Evolutionary conservation across 2,113 vertebrate species (phyloP), one percentile per base, ranked within the genome.

Genomic region (Tenebrosternarchus preto): DNA sequence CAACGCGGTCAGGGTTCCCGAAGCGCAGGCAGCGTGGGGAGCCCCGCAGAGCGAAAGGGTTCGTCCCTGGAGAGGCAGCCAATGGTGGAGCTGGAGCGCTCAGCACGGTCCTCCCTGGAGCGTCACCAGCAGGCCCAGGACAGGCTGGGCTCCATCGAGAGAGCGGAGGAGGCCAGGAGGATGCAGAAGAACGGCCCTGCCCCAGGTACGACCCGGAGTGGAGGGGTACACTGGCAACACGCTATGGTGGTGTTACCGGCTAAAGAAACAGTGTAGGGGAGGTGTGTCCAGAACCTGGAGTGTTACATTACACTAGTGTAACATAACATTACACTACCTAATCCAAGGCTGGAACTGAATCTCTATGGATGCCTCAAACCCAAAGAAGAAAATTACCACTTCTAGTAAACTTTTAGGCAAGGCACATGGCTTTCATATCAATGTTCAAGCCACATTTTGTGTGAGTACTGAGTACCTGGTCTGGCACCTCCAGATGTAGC

Each of bases 1-100:
- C 91, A 94, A 89, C 96, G 95, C 69, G 91, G 96, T 82, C 96
- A 95, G 61, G 90, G 92, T 90, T 88, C 87, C 83, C 92, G 61
- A 93, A 95, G 90, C 85, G 90, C 60, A 86, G 93, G 86, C 88
- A 89, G 88, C 85, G 29, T 94, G 89, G 92, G 81, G 60, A 89
- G 89, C 77, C 93, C 94, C 1, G 87, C 93, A 85, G 97, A 98
- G 56, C 94, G 94, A 85, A 97, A 97, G 93, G 95, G 95, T 83
- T 93, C 94, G 74, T 99, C 97, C 90, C 93, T 98, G 89, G 98
- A 99, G 91, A 94, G 95, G 88, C 95, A 96, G 82, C 94, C 94
- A 50, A 91, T 95, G 80, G 86, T 92, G 83, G 93, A 80, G 89
- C 31, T 94, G 84, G 96, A 98, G 85, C 92, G 94, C 78, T 95